Base-by-base conservation (phyloP, 2,888 invertebrate species). In the Eristalinus sepulchralis region DNA sequence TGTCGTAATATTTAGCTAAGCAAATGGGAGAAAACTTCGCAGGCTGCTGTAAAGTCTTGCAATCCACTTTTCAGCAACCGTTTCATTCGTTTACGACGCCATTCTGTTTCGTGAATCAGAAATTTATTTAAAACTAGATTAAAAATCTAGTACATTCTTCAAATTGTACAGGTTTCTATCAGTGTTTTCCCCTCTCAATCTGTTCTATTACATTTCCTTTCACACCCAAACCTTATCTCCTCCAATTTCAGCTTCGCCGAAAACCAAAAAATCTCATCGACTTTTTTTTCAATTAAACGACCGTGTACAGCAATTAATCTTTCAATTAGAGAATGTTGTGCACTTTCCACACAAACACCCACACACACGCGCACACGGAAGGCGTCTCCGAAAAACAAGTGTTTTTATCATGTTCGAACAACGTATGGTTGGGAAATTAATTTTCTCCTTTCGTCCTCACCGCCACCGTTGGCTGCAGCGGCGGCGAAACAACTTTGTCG, bases 251-350 rank as follows among this genome's bases (percentile, higher is more conserved):
- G n/a, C n/a, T n/a, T n/a, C n/a, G n/a, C n/a, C n/a, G 6, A 39
- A 17, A 47, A 17, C 17, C 47, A 17, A 8, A 6, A 5, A 27
- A 27, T 27, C 78, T 27, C 60, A 39, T 72, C 9, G 63, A 22
- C 1, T 5, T 17, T 47, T 17, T 47, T 47, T 47, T 5, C 17
- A 47, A 47, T 47, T 17, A 66, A 53, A 64, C 66, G 39, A 47
- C 24, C 47, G 17, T n/a, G 31, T 55, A 31, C 67, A 34, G 53
- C 64, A 73, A 36, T 73, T 72, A 86, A 82, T 86, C 85, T 82
- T 86, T 86, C 86, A 86, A 86, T 86, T 86, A 86, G 78, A 55
- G 66, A 73, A 66, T 86, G 71, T 86, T 82, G 70, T 70, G 11
- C 24, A 27, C 22, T 57, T 24, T 47, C 47, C 47, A 8, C 57